phyloP scores from a whole-genome alignment of 2,113 vertebrate species.

The Ciconia stormi region DNA sequence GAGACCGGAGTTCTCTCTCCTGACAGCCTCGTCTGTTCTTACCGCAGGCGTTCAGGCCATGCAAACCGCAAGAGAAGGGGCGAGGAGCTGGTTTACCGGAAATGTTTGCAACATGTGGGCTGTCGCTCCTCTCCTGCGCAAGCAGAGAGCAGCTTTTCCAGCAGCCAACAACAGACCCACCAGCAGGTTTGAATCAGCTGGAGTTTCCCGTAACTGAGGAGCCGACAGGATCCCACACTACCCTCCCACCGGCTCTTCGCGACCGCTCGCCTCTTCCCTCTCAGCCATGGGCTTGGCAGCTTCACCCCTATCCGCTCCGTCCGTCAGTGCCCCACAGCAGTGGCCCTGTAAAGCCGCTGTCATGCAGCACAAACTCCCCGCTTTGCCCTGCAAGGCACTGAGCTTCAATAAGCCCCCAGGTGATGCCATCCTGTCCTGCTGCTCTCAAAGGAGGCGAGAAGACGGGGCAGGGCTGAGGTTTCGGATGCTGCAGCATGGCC shows the following conservation, averaged over 20 bases:
- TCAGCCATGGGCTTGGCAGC: background rate
- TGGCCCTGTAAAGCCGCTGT: background rate
- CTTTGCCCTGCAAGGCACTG: fast-evolving
- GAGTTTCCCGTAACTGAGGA: background rate
- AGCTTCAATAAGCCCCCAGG: background rate
- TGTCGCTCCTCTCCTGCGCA: fast-evolving
- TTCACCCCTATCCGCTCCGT: background rate
- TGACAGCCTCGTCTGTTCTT: background rate
- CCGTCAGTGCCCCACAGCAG: background rate
- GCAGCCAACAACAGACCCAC: fast-evolving
- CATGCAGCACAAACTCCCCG: fast-evolving
- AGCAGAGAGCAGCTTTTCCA: background rate
- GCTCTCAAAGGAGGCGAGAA: fast-evolving
- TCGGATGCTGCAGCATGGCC: too few relatives aligned
- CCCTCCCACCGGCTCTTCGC: background rate
- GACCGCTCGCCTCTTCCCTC: background rate
- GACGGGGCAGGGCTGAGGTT: background rate
- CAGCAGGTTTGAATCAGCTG: background rate
- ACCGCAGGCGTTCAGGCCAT: fast-evolving
- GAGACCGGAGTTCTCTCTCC: background rate
- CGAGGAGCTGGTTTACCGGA: background rate
- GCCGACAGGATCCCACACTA: background rate
- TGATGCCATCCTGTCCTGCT: background rate
- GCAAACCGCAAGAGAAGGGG: background rate
- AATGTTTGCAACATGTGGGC: background rate